These are phyloP conservation scores for Microcebus murinus DNA, from an alignment of 2,113 vertebrate genomes.

Conservation along the genomic window DNA sequence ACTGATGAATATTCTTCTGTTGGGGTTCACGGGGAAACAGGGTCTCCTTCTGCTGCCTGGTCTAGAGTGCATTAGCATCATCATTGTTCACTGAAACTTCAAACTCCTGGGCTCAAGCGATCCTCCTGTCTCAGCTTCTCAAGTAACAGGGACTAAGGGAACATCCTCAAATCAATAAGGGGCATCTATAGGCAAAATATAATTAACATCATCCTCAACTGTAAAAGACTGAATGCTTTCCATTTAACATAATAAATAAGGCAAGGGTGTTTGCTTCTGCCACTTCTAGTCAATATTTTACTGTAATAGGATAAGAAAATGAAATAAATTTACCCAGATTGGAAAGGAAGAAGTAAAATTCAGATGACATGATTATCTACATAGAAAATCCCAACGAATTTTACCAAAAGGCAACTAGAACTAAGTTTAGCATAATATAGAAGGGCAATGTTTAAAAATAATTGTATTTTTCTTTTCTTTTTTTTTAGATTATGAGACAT, in stretches of 20 bases:
- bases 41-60: too few relatives aligned
- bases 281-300: neutral
- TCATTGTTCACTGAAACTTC: too few relatives aligned
- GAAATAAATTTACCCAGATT: neutral
- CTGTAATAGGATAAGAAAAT: neutral
- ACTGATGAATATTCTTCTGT: neutral
- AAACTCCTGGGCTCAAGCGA: too few relatives aligned
- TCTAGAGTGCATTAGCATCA: too few relatives aligned
- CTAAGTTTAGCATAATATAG: neutral
- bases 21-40: neutral
- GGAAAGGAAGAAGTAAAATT: neutral
- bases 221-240: neutral
- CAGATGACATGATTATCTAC: neutral
- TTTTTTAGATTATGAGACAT: neutral
- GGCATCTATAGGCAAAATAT: neutral
- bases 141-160: too few relatives aligned
- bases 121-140: too few relatives aligned
- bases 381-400: neutral
- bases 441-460: neutral
- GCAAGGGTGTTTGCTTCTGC: neutral
- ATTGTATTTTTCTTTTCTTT: neutral
- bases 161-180: neutral
- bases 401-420: neutral
- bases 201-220: neutral
- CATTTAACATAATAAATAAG: neutral